phyloP scores from a whole-genome alignment of 2,888 invertebrate species.

The Eristalis tenax region DNA sequence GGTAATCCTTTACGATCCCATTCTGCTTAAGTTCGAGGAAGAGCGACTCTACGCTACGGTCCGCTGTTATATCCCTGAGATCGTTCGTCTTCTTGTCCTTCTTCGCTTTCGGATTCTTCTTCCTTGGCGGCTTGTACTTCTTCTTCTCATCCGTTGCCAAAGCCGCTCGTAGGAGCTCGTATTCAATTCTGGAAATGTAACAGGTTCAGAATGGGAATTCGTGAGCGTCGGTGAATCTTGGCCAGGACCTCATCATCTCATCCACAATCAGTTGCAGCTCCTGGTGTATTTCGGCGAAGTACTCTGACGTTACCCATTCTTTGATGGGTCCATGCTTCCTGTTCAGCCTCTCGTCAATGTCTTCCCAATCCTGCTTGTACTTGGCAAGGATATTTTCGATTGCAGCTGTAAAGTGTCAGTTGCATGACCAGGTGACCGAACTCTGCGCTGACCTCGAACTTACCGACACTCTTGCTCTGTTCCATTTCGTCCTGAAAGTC shows the following conservation, averaged over 20 bases:
- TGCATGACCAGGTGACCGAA: neutral
- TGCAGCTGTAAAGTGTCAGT: constrained; percentile 61
- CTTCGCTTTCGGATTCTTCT: constrained; percentile 74
- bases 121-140: constrained; percentile 75
- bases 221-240: neutral
- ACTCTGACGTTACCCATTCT: constrained; percentile 81
- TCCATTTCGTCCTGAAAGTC: constrained; percentile 75
- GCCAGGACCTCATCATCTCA: constrained; percentile 79
- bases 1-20: constrained; percentile 84
- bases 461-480: constrained; percentile 76
- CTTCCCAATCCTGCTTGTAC: constrained; percentile 77
- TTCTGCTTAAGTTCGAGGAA: constrained; percentile 84
- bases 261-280: constrained; percentile 83
- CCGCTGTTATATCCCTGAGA: constrained; percentile 84
- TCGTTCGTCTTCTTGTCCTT: constrained; percentile 80
- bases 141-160: constrained; percentile 78
- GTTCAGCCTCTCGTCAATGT: constrained; percentile 79
- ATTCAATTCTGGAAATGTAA: constrained; percentile 76
- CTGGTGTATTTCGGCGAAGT: constrained; percentile 82
- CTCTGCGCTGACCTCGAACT: constrained; percentile 9
- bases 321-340: constrained; percentile 77
- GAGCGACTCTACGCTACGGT: constrained; percentile 84
- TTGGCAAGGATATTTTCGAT: constrained; percentile 76
- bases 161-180: constrained; percentile 80
- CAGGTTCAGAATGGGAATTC: neutral